Base-by-base conservation (phyloP, 2,888 invertebrate genomes). In the Microctonus aethiopoides region DNA sequence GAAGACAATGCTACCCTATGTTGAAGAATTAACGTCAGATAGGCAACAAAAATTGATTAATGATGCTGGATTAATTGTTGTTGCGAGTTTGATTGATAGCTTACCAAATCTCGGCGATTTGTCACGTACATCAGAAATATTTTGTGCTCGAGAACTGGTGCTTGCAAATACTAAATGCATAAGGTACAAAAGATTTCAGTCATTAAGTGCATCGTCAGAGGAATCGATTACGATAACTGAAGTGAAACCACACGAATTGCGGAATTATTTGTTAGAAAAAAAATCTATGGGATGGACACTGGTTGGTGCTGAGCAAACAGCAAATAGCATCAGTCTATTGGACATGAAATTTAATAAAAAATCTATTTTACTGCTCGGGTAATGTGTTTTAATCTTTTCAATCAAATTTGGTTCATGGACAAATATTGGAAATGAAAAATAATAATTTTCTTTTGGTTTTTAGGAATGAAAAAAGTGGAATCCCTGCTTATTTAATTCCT, bases 381-480 rank as follows among this genome's bases (percentile, higher is more conserved):
- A 89, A 88, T 57, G 60, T 39, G 29, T 52, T 64, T 46, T 20
- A 9, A 54, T 11, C 41, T 26, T 3, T 59, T n/a, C 36, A 20
- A 2, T n/a, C 9, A 20, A n/a, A 36, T 22, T 5, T 51, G n/a
- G n/a, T n/a, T n/a, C n/a, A 10, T 60, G 2, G 24, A 29, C 16
- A 0, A 24, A 52, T 13, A 16, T 52, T 60, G n/a, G n/a, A n/a
- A n/a, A n/a, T n/a, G n/a, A n/a, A n/a, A n/a, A n/a, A n/a, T 67
- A 62, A 68, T 46, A 73, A 64, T 67, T 65, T 51, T 69, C 16
- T 67, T 73, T 77, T 74, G 72, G 60, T 71, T 89, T 91, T 64
- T 84, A 97, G 97, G 0, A 95, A 97, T 85, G 98, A 98, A 88
- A 96, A 95, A 82, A 92, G 93, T 85, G 98, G 98, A 0, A 93